Evolutionary conservation across 2,888 invertebrate species (phyloP).

Genomic region (Scaptomyza caliginosa): DNA sequence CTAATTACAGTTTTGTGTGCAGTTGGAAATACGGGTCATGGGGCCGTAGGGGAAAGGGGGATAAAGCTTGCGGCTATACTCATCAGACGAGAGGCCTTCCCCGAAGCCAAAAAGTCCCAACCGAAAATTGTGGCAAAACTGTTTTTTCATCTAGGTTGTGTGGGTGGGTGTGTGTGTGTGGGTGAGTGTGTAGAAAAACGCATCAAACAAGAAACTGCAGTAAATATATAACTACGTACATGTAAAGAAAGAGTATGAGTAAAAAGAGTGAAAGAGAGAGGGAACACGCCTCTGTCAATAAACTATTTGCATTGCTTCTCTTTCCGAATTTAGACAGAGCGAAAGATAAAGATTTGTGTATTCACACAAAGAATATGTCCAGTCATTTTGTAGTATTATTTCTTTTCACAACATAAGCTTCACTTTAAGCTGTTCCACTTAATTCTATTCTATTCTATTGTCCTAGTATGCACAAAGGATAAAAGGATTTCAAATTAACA

Average conservation of each 20-base stretch:
- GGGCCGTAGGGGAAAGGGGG: not conserved
- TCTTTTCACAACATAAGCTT: not conserved
- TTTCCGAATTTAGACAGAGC: not conserved
- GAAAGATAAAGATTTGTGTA: not conserved
- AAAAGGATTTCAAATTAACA: not conserved
- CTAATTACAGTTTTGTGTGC: slow-evolving; percentile 50
- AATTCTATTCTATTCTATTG: slow-evolving; percentile 1
- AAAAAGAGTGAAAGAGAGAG: not conserved
- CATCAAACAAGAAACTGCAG: not conserved
- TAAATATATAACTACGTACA: not conserved
- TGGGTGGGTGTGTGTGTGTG: not conserved
- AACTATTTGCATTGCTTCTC: slow-evolving; percentile 16
- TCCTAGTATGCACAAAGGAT: not conserved
- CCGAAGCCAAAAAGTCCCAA: not conserved
- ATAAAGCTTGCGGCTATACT: not conserved
- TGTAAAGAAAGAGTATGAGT: not conserved
- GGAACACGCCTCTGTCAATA: slow-evolving; percentile 11
- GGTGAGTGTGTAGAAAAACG: not conserved
- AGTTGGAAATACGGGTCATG: not conserved
- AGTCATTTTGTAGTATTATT: no score
- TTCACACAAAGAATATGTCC: not conserved
- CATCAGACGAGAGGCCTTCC: slow-evolving; percentile 4
- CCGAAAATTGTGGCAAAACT: slow-evolving; percentile 22
- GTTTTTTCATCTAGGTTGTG: slow-evolving; percentile 24
- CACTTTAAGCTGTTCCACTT: not conserved